Base-by-base conservation (phyloP, 2,113 vertebrate species). In the Mungos mungo region DNA sequence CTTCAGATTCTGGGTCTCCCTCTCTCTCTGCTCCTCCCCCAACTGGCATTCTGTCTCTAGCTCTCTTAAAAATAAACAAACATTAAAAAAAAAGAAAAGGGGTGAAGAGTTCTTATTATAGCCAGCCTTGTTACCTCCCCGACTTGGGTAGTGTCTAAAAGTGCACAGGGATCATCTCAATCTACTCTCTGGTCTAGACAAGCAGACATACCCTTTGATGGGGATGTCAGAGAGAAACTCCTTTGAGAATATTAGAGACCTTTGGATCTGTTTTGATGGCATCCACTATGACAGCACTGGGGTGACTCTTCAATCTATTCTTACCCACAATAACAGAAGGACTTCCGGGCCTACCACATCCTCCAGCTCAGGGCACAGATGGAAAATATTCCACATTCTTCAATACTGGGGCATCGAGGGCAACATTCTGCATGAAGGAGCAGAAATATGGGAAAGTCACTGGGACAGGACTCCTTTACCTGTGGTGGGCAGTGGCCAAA, bases 401-500 rank as follows among this genome's bases (percentile, higher is more conserved):
- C 88, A 27, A 18, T 88, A 80, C 69, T 45, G 33, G 35, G 69
- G 47, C 38, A 14, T 3, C 41, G 79, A 54, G 35, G 41, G 71
- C 47, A 8, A 69, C 81, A 96, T 91, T 86, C 81, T 92, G 88
- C 95, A 84, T 72, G 90, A 96, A 95, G 77, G 35, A 97, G 89
- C 86, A 90, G 60, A 66, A 33, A 93, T 90, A 41, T 84, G 92
- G 74, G 97, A 96, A 96, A 96, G n/a, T 95, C 66, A 63, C 65
- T 38, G 63, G 68, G 8, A 85, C 6, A 45, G 38, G 35, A 63
- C 66, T 80, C 68, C 60, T 91, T 91, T 96, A 97, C 97, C 98
- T 97, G 92, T 66, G 50, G 54, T 72, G 85, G 41, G 38, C 35
- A 92, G 90, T 45, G 92, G 92, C 87, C 83, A 72, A 98, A 83